Percentiles rank a stretch among this genome's conserved stretches.
These are phyloP conservation scores for Rhaphigaster nebulosa DNA, from an alignment of 2,888 invertebrate species.

Conservation along the genomic window DNA sequence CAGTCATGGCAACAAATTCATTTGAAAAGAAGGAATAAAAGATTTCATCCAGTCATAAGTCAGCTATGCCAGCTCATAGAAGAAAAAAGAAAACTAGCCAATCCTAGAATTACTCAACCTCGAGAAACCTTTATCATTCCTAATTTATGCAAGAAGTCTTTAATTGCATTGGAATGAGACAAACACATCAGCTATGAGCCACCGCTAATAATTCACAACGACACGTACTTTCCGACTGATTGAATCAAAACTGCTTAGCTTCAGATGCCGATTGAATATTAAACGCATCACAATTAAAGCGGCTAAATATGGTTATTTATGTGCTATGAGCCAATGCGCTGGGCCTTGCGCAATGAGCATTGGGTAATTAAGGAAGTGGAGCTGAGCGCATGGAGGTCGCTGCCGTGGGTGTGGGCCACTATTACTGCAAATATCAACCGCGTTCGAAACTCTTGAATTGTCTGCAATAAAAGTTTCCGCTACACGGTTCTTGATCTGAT, in stretches of 20 bases:
- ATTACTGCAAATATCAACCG: neutral
- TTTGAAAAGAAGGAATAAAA: neutral
- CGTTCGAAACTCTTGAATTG: neutral
- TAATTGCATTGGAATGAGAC: slow-evolving; percentile 16
- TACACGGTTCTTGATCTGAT: slow-evolving; percentile 22
- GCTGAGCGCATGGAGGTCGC: neutral
- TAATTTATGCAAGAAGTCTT: slow-evolving; percentile 33
- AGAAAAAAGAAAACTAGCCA: neutral
- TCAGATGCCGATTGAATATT: neutral
- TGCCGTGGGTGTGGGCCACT: neutral
- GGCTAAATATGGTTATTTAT: slow-evolving; percentile 43
- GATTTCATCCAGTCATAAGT: neutral
- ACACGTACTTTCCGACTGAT: neutral
- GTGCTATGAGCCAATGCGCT: slow-evolving; percentile 23
- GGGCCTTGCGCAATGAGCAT: slow-evolving; percentile 4
- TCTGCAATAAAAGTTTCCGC: slow-evolving; percentile 31
- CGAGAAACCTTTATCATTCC: slow-evolving; percentile 30
- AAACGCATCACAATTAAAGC: slow-evolving; percentile 36
- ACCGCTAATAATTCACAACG: slow-evolving; percentile 18
- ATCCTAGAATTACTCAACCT: slow-evolving; percentile 21
- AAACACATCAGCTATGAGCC: neutral
- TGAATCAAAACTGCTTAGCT: slow-evolving; percentile 8
- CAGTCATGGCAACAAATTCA: neutral
- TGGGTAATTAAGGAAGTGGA: slow-evolving; percentile 26
- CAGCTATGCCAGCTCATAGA: neutral